Conservation (phyloP, 2,797 vertebrate species). For the Enteromius paludinosus region DNA sequence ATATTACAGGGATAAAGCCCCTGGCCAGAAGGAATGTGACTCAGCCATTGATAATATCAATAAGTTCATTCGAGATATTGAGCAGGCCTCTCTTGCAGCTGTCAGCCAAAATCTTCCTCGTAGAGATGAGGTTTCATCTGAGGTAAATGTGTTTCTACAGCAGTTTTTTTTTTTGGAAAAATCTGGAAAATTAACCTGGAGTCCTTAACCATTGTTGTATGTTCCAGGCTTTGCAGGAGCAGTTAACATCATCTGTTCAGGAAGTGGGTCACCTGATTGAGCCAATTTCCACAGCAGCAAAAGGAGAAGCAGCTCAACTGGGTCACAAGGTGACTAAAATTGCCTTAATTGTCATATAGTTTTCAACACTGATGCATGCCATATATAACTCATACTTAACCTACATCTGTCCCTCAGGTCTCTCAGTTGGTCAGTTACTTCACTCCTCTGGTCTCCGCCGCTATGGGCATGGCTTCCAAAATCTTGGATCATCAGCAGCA, state of each 20-base stretch:
- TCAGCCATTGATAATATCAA: slow-evolving; percentile 94
- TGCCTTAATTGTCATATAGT: background rate
- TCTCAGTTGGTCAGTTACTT: slow-evolving; percentile 94
- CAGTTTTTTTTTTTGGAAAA: background rate
- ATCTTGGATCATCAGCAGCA: slow-evolving; percentile 93
- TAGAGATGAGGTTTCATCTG: slow-evolving; percentile 94
- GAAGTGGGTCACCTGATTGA: slow-evolving; percentile 96
- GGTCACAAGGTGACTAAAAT: slow-evolving; percentile 88
- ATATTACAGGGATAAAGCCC: slow-evolving; percentile 90
- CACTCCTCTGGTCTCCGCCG: slow-evolving; percentile 89
- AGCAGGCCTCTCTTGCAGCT: slow-evolving; percentile 91
- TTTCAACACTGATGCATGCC: background rate
- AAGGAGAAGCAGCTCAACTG: slow-evolving; percentile 93
- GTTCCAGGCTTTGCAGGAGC: slow-evolving; percentile 91
- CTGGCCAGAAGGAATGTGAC: slow-evolving; percentile 94
- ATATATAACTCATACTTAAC: no score
- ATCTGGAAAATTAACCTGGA: background rate
- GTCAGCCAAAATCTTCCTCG: slow-evolving; percentile 91
- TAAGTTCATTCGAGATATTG: slow-evolving; percentile 93
- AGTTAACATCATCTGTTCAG: slow-evolving; percentile 94
- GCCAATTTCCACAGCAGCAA: slow-evolving; percentile 89
- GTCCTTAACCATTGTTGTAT: background rate
- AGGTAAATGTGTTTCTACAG: slow-evolving; percentile 76
- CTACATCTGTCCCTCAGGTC: slow-evolving; percentile 76
- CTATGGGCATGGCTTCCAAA: slow-evolving; percentile 91